Base-by-base conservation (phyloP, 2,888 invertebrate genomes). In the Cephus rjabovi region DNA sequence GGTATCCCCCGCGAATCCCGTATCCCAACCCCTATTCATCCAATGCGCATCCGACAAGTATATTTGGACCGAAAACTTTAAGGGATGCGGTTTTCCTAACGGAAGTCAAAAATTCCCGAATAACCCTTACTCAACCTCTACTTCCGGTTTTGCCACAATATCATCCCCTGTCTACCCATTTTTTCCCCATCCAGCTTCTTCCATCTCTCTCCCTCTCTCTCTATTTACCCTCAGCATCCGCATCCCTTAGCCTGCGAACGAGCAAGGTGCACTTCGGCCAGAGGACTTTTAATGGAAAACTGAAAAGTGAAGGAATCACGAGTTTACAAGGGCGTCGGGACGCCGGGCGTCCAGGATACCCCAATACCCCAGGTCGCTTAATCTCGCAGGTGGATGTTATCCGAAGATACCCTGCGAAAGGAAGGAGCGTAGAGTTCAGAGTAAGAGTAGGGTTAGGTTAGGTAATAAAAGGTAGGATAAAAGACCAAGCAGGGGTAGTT, bases 71-170 rank as follows among this genome's bases (percentile, higher is more conserved):
- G 69, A 34, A 74, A 76, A 34, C 73, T 78, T 75, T 75, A 73
- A 76, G 74, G 77, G 77, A 78, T 79, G 71, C 68, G 76, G 74
- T 76, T 78, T 40, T 31, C 75, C 74, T 37, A n/a, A 56, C 34
- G 69, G 70, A 12, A 34, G 34, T 35, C 35, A 33, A 35, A 69
- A 34, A n/a, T 23, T 31, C 37, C 77, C 33, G 23, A 9, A 23
- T 23, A 56, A 9, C 68, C 69, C 77, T 70, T 68, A 31, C 69
- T 23, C 40, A 70, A 30, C 12, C n/a, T 33, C 73, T 74, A 40
- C 74, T 40, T 73, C 6, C 30, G 31, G 11, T 74, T 23, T 70
- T 30, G n/a, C 74, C 31, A 23, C n/a, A 74, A 56, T 73, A n/a
- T 23, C 69, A 69, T 15, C 15, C 40, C 56, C 56, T 56, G 9